These are phyloP conservation scores for Bubo scandiacus DNA, from an alignment of 2,113 vertebrate species.

Conservation along the genomic window DNA sequence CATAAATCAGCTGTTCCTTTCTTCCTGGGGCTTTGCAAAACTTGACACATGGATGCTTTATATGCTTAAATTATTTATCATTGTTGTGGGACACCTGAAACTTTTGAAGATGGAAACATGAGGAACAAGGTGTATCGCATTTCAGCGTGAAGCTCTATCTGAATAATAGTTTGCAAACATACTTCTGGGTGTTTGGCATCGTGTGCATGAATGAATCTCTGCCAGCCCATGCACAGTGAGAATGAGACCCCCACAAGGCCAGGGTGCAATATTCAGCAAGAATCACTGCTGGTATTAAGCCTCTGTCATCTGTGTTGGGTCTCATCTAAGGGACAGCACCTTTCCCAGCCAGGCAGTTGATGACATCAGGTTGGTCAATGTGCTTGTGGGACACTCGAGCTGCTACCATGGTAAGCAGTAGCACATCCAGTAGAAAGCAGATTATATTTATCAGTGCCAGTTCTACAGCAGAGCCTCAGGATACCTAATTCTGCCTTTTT, in stretches of 20 bases:
- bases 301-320: not conserved
- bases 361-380: not conserved
- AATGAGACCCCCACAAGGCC: not conserved
- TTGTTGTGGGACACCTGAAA: slow-evolving; percentile 17
- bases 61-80: slow-evolving; percentile 11
- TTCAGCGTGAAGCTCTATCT: not conserved
- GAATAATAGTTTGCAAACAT: not conserved
- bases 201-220: rapidly evolving
- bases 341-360: not conserved
- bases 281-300: not conserved
- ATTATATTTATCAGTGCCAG: not conserved
- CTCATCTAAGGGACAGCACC: not conserved
- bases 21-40: not conserved
- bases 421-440: rapidly evolving
- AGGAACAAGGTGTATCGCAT: not conserved
- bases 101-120: not conserved
- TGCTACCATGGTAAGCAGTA: rapidly evolving
- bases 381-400: rapidly evolving
- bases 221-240: rapidly evolving
- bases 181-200: not conserved
- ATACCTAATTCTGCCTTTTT: not conserved
- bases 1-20: not conserved
- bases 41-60: not conserved
- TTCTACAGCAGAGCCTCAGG: not conserved
- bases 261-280: not conserved